A percentile compares a stretch with the other conserved stretches of the same genome.
Conservation (phyloP, 1,140 invertebrate genomes). For the Trichogramma pretiosum region DNA sequence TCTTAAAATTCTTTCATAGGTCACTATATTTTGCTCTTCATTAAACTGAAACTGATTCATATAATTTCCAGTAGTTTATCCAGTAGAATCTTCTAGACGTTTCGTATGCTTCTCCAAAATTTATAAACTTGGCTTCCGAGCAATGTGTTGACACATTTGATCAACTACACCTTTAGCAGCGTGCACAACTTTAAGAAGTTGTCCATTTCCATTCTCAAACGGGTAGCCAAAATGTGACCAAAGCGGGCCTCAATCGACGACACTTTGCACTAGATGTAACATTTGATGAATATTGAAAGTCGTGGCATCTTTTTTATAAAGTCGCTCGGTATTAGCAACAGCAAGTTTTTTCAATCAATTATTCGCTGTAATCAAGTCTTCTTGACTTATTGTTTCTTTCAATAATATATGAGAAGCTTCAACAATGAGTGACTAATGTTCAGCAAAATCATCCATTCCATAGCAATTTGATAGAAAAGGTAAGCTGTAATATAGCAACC, state of each 20-base stretch:
- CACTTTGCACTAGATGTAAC: conserved; percentile 11
- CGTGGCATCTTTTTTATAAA: conserved; percentile 13
- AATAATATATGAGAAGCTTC: conserved; percentile 13
- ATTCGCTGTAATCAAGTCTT: conserved; percentile 3
- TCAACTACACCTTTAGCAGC: conserved; percentile 13
- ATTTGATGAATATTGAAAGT: conserved; percentile 16
- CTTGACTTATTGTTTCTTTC: conserved; percentile 5
- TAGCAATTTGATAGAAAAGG: not conserved
- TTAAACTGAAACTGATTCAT: too few species aligned
- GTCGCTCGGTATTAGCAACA: conserved; percentile 1
- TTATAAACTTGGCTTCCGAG: too few species aligned
- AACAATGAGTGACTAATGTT: conserved; percentile 17
- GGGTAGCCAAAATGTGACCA: conserved; percentile 11
- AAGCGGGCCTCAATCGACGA: conserved; percentile 13
- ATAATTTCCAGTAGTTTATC: too few species aligned
- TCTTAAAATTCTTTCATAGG: too few species aligned
- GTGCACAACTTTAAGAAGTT: conserved; percentile 7
- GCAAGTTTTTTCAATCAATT: conserved; percentile 11
- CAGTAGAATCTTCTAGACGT: too few species aligned
- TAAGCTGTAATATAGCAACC: conserved; percentile 1
- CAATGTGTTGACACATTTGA: too few species aligned
- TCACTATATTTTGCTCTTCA: too few species aligned
- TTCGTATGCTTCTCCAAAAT: too few species aligned
- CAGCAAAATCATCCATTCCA: not conserved
- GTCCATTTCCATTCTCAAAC: conserved; percentile 16